Conservation (phyloP, 2,888 invertebrate genomes). For the Escarpia spicata region DNA sequence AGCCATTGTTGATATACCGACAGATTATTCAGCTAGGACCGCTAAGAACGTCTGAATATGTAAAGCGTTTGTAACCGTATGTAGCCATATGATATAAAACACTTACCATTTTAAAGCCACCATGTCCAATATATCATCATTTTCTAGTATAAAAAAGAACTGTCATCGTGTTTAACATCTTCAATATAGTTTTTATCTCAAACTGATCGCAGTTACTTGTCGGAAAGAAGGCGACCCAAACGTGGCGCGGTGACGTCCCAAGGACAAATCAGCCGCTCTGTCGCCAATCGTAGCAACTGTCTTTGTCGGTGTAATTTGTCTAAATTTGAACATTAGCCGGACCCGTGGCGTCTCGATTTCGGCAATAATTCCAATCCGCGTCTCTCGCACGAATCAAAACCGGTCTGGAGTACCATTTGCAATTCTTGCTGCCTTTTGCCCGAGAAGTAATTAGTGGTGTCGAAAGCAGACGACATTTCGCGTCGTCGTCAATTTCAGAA, state of each 20-base stretch:
- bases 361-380: neutral
- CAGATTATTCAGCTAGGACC: neutral
- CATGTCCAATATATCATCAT: neutral
- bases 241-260: neutral
- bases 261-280: neutral
- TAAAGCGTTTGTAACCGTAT: neutral
- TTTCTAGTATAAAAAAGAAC: neutral
- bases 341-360: neutral
- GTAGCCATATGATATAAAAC: neutral
- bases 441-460: neutral
- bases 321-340: neutral
- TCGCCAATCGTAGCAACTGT: neutral
- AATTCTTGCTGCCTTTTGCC: neutral
- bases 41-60: neutral
- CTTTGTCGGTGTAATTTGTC: neutral
- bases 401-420: neutral
- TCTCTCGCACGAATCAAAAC: neutral
- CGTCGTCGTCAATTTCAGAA: neutral
- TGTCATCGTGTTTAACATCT: neutral
- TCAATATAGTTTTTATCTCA: neutral
- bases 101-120: neutral
- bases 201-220: neutral
- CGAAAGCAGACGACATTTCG: neutral
- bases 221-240: neutral
- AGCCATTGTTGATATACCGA: neutral